A percentile compares a stretch with the other conserved stretches of the same genome.
phyloP scores from a whole-genome alignment of 2,113 vertebrate species.

The Actenoides lindsayi region DNA sequence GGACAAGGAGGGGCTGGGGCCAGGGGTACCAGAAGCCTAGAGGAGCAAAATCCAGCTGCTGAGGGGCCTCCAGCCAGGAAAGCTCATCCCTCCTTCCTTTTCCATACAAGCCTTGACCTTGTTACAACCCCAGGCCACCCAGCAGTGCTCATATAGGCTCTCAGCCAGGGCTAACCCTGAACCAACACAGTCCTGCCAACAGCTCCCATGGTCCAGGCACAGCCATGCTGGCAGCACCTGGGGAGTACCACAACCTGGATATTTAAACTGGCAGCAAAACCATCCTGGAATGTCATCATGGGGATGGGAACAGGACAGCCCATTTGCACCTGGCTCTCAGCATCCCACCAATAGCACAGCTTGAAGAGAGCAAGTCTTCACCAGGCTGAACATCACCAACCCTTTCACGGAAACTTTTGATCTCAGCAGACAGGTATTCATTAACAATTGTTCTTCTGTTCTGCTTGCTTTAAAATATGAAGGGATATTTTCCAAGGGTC shows the following conservation, averaged over 20 bases:
- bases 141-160: neutral
- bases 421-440: neutral
- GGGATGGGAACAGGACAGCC: rapidly evolving
- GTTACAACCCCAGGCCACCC: too few species aligned
- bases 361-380: rapidly evolving
- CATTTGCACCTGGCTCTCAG: neutral
- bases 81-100: neutral
- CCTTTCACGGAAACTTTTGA: neutral
- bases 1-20: neutral
- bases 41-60: neutral
- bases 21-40: neutral
- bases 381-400: rapidly evolving
- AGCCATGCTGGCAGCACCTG: rapidly evolving
- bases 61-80: neutral
- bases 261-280: neutral
- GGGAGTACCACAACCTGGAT: neutral
- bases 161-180: neutral
- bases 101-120: neutral
- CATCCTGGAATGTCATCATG: neutral
- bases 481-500: neutral
- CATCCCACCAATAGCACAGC: neutral
- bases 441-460: neutral
- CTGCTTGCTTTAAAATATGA: neutral
- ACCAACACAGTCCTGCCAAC: neutral
- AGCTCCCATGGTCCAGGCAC: neutral